phyloP scores from a whole-genome alignment of 2,888 invertebrate genomes.

The Melanostoma scalare region DNA sequence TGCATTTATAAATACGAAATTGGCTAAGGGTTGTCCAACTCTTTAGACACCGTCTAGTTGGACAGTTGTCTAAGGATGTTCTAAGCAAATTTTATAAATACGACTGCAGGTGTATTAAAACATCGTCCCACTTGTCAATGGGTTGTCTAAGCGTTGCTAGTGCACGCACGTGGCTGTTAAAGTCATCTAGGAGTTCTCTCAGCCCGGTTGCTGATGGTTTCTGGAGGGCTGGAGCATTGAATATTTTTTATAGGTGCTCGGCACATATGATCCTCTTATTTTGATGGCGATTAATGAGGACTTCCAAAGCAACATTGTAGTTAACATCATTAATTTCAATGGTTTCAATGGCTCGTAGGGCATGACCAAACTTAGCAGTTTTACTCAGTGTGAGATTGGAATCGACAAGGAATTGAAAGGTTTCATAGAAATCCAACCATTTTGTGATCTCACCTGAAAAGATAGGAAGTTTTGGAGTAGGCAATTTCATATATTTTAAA shows the following conservation, averaged over 20 bases:
- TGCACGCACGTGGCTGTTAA: not conserved
- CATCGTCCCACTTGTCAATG: conserved; percentile 11
- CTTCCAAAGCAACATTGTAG: conserved; percentile 4
- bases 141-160: not conserved
- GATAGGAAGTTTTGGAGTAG: not conserved
- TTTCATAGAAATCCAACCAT: conserved; percentile 29
- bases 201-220: conserved; percentile 8
- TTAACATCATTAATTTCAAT: conserved; percentile 23
- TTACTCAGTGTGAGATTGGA: conserved; percentile 5
- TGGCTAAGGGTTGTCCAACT: too few species aligned
- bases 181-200: not conserved
- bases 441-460: conserved; percentile 32
- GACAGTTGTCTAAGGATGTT: too few species aligned
- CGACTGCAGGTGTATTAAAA: too few species aligned
- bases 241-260: conserved; percentile 11
- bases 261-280: conserved; percentile 5
- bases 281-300: conserved; percentile 11
- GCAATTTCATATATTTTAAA: not conserved
- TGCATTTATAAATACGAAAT: too few species aligned
- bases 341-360: not conserved
- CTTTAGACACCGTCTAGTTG: too few species aligned
- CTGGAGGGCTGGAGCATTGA: not conserved
- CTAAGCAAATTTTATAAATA: too few species aligned
- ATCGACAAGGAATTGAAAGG: conserved; percentile 25
- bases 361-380: not conserved